Base-by-base conservation (phyloP, 2,113 vertebrate species). In the Cairina moschata region DNA sequence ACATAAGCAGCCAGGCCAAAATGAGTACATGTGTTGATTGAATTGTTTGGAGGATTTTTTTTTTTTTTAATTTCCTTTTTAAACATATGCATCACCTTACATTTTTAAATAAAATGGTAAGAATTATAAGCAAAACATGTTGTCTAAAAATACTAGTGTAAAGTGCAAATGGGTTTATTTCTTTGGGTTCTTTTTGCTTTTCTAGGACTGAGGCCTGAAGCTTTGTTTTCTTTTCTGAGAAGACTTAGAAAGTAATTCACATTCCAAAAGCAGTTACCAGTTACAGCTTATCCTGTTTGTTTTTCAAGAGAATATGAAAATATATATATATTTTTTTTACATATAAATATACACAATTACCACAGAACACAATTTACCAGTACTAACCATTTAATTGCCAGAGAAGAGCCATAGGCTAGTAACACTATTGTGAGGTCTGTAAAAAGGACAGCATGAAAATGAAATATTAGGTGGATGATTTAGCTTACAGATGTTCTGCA, bases 401-500 rank as follows among this genome's bases (percentile, higher is more conserved):
- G 78, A 84, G 11, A 65, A 52, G 36, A 79, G 26, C 58, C 23
- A 80, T 17, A 65, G 75, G 40, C n/a, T 68, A 55, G 36, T 32
- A 88, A 68, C 22, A 36, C 21, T 65, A 20, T 21, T 86, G 55
- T 26, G 23, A 83, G 85, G 55, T 26, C 72, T 90, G 82, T 72
- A 60, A 84, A 75, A 94, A 89, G 56, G 62, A 78, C 3, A 23
- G 44, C 15, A 22, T 86, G 77, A 78, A 83, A 92, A 89, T 55
- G 50, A 82, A 75, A 38, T 23, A 48, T 18, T 90, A 79, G 29
- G 55, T 93, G 77, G 84, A 36, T 79, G 42, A 29, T 87, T 78
- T 62, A 94, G 82, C 69, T 56, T 67, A 91, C 88, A 96, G 93
- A 83, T 95, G 87, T 87, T 97, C 68, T 88, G 63, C 38, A 83